Evolutionary conservation across 1,140 invertebrate genomes (phyloP).

Genomic region (Drosophila subobscura): DNA sequence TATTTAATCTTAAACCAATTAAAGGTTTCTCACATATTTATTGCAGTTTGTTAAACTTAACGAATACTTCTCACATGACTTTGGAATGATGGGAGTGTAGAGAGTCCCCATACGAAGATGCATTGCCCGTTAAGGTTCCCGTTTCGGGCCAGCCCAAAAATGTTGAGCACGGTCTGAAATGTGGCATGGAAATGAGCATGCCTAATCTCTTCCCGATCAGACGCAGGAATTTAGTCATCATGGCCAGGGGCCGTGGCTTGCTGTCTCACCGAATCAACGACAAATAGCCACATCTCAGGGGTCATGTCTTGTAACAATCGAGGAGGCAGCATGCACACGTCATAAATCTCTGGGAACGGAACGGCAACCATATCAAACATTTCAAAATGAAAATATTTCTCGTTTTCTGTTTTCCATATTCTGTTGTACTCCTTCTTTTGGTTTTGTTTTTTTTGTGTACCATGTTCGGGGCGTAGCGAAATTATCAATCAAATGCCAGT

Average conservation of each 20-base stretch:
- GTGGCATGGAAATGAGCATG: constrained; percentile 34
- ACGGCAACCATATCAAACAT: constrained; percentile 30
- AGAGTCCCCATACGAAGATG: background rate
- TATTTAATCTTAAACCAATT: constrained; percentile 31
- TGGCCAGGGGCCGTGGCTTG: constrained; percentile 1
- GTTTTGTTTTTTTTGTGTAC: constrained; percentile 25
- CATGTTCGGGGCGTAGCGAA: constrained; percentile 75
- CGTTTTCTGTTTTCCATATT: constrained; percentile 36
- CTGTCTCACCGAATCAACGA: constrained; percentile 43
- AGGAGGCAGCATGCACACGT: constrained; percentile 41
- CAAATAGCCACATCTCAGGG: constrained; percentile 34
- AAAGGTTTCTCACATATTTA: constrained; percentile 5
- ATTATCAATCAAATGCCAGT: constrained; percentile 80
- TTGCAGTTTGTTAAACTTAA: background rate
- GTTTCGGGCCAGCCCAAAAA: background rate
- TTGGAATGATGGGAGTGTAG: background rate
- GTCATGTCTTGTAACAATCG: constrained; percentile 43
- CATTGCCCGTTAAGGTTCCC: constrained; percentile 14
- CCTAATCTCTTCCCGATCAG: constrained; percentile 33
- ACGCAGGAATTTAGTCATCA: constrained; percentile 72
- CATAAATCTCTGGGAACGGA: constrained; percentile 60
- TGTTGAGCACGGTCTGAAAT: constrained; percentile 6
- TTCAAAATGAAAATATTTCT: constrained; percentile 56
- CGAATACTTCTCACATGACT: background rate
- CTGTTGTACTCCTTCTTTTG: constrained; percentile 28